Evolutionary conservation across 1,140 invertebrate genomes (phyloP).

Genomic region (Metopolophium dirhodum): DNA sequence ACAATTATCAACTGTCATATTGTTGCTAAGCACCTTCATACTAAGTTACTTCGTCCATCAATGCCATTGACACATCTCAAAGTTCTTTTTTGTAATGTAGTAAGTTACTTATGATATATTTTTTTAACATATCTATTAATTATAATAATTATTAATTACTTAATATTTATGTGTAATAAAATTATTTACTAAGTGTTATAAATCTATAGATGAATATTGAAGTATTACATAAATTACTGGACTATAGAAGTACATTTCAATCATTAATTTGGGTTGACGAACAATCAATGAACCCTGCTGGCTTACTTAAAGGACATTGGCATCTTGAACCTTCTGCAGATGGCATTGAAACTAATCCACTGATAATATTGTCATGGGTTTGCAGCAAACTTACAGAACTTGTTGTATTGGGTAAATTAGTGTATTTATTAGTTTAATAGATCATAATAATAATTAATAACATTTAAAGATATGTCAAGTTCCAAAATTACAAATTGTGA

Average conservation of each 20-base stretch:
- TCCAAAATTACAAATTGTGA: not conserved
- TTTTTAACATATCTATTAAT: not conserved
- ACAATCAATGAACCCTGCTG: conserved; percentile 64
- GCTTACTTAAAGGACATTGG: conserved; percentile 19
- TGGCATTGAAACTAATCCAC: conserved; percentile 66
- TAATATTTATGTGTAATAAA: not conserved
- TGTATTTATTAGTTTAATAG: not conserved
- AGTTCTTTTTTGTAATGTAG: conserved; percentile 76
- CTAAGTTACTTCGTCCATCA: conserved; percentile 70
- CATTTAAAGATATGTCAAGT: conserved; percentile 55
- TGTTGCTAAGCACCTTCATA: conserved; percentile 66
- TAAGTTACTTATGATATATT: conserved; percentile 62
- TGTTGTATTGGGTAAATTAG: conserved; percentile 68
- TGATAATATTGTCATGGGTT: conserved; percentile 79
- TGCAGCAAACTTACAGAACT: conserved; percentile 74
- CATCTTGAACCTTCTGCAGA: not conserved
- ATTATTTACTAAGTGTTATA: conserved; percentile 56
- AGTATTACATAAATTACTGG: conserved; percentile 68
- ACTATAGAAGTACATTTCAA: conserved; percentile 69
- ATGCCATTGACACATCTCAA: conserved; percentile 80
- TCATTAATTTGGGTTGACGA: conserved; percentile 75
- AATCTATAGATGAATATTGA: conserved; percentile 65
- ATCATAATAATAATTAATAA: conserved; percentile 59
- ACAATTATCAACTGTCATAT: conserved; percentile 41
- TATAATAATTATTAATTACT: not conserved